phyloP scores from a whole-genome alignment of 2,797 vertebrate species.

The Spondyliosoma cantharus region DNA sequence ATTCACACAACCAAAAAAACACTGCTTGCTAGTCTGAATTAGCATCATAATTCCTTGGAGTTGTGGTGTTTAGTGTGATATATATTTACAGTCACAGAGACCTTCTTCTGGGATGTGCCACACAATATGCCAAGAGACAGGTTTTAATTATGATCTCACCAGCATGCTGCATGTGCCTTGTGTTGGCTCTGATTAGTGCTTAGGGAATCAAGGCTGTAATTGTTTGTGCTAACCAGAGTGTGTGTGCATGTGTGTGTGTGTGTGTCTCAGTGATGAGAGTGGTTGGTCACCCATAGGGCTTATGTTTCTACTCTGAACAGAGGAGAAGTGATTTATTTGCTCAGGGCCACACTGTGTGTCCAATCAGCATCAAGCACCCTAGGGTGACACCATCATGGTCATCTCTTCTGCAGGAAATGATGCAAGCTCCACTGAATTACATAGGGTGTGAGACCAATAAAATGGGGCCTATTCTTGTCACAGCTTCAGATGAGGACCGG shows the following conservation, averaged over 20 bases:
- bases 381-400: slow-evolving; percentile 79
- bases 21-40: slow-evolving; percentile 17
- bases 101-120: slow-evolving; percentile 75
- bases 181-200: slow-evolving; percentile 85
- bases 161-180: slow-evolving; percentile 80
- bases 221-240: slow-evolving; percentile 79
- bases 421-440: slow-evolving; percentile 80
- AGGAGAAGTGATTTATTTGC: slow-evolving; percentile 79
- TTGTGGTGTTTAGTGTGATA: slow-evolving; percentile 64
- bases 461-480: slow-evolving; percentile 79
- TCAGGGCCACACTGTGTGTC: slow-evolving; percentile 73
- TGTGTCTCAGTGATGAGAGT: slow-evolving; percentile 57
- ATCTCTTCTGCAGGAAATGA: slow-evolving; percentile 82
- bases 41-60: slow-evolving; percentile 34
- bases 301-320: slow-evolving; percentile 75
- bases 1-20: not conserved
- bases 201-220: slow-evolving; percentile 84
- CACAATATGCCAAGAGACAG: slow-evolving; percentile 84
- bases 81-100: slow-evolving; percentile 77
- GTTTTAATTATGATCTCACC: slow-evolving; percentile 87
- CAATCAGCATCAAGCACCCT: slow-evolving; percentile 81
- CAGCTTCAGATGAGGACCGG: slow-evolving; percentile 81
- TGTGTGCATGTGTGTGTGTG: slow-evolving; percentile 48
- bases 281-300: slow-evolving; percentile 73
- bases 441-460: slow-evolving; percentile 80